Evolutionary conservation across 2,113 vertebrate species (phyloP), one percentile per base, ranked within the genome.

Genomic region (Aplodontia rufa): DNA sequence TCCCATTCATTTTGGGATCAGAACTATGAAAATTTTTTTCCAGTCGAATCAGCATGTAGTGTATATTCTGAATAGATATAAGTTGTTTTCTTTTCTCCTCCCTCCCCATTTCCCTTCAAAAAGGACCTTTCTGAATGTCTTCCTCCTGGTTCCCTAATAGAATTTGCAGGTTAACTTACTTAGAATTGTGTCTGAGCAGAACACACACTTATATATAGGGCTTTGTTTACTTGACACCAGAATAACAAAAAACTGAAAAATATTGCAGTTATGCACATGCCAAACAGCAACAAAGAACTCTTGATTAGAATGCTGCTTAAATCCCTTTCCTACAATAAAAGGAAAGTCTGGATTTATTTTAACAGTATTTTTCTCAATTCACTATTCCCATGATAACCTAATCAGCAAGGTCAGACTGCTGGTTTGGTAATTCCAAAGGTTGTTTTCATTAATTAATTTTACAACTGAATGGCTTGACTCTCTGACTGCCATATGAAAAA

Each of bases 391-490:
- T 49, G 93, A 94, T 97, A 97, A 97, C 96, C 82, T 97, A 89
- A 97, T 96, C 95, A 96, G 91, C 78, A 96, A 58, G 71, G 85
- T 92, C 94, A 96, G 93, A 72, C 82, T 94, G 82, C 94, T 86
- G 91, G 62, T 75, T 97, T 94, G 89, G 91, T 76, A 86, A 97
- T 95, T 96, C 74, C 74, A 95, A 94, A 95, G 93, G 88, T 96
- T 95, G 75, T 93, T 97, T 94, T 45, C 79, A 96, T 97, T 93
- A 96, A 97, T 97, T 97, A 96, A 69, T 96, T 97, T 96, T 91
- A 72, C 83, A 91, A 79, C 79, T 1, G 55, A 90, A 80, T 90
- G 82, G n/a, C 74, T 95, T 75, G 74, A 96, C 78, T 97, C 88
- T 88, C 86, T 76, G 30, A 7, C 58, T 91, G 88, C 91, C 51